Conservation (phyloP, 2,888 invertebrate species). For the Parthenolecanium corni region DNA sequence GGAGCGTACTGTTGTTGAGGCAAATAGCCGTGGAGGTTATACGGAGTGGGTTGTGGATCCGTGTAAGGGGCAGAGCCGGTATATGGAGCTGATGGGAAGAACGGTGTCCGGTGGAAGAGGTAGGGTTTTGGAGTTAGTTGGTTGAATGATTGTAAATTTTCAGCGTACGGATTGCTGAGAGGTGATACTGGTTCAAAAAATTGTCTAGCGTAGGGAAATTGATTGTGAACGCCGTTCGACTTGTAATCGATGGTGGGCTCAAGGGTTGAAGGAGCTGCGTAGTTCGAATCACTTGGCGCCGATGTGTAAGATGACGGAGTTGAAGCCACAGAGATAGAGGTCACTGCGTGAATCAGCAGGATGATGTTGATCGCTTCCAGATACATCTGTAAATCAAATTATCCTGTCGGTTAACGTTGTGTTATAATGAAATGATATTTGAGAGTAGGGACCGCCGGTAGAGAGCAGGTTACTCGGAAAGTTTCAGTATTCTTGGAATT, state of each 20-base stretch:
- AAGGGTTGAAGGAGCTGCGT: constrained; percentile 7
- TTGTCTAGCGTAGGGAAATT: constrained; percentile 18
- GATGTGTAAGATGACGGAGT: constrained; percentile 7
- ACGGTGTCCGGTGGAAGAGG: constrained; percentile 12
- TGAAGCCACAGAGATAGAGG: constrained; percentile 11
- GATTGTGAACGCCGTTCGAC: not conserved
- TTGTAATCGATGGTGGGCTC: constrained; percentile 14
- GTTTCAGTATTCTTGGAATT: too few species aligned
- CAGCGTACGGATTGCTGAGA: constrained; percentile 7
- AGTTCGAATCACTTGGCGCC: not conserved
- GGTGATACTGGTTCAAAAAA: constrained; percentile 14
- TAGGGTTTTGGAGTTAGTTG: constrained; percentile 1
- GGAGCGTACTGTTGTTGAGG: not conserved
- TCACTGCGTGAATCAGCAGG: not conserved
- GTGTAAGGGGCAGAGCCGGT: not conserved
- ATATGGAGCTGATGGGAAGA: not conserved
- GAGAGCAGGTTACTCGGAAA: too few species aligned
- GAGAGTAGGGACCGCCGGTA: too few species aligned
- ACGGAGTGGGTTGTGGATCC: not conserved
- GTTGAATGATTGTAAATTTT: not conserved
- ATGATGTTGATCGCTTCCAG: not conserved
- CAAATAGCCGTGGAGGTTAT: not conserved
- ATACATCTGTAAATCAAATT: constrained; percentile 10
- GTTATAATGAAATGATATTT: too few species aligned
- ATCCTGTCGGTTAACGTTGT: too few species aligned